These are phyloP conservation scores for Poeciliopsis turneri DNA, from an alignment of 2,797 vertebrate genomes.

Conservation along the genomic window DNA sequence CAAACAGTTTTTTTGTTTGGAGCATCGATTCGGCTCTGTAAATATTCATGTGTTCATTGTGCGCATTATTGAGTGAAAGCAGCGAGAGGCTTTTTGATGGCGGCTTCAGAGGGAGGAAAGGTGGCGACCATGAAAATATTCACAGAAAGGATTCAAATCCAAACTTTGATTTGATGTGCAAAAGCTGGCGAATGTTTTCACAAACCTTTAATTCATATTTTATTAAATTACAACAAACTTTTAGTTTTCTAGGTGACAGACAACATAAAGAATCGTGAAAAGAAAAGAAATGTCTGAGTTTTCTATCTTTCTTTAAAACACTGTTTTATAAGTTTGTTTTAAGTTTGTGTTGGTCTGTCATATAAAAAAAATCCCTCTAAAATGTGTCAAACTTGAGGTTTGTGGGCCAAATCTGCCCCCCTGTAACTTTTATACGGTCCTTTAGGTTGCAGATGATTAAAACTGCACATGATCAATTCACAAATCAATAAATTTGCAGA, in stretches of 20 bases:
- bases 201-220: neutral
- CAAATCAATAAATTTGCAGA: no score
- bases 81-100: slow-evolving; percentile 18
- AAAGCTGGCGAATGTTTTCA: neutral
- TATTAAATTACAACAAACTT: neutral
- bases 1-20: slow-evolving; percentile 44
- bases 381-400: no score
- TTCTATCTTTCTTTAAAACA: neutral
- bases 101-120: neutral
- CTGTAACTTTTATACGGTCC: no score
- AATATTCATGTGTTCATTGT: slow-evolving; percentile 47
- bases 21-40: slow-evolving; percentile 45
- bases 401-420: no score
- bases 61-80: slow-evolving; percentile 42
- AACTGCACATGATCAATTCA: no score
- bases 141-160: neutral
- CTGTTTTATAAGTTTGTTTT: no score
- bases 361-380: no score
- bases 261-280: neutral
- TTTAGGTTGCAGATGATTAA: no score
- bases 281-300: neutral
- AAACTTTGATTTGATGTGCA: neutral
- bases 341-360: no score
- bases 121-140: neutral
- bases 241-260: neutral